Conservation (phyloP, 2,113 vertebrate species). For the Pao palembangensis region DNA sequence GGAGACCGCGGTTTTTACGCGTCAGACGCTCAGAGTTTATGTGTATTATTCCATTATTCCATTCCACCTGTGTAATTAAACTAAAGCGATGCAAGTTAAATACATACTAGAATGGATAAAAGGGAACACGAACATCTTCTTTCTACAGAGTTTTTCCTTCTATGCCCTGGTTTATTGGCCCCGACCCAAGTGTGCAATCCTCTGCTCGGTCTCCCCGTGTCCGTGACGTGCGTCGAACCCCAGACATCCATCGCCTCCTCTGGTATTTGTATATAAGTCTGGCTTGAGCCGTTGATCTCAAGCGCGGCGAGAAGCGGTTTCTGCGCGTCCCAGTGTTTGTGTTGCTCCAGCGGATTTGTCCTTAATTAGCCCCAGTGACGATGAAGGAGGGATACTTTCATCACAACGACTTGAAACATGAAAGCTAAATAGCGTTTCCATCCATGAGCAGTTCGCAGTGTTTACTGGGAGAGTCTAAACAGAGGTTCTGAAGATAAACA, state of each 20-base stretch:
- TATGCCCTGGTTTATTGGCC: too few relatives aligned
- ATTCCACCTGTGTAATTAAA: too few relatives aligned
- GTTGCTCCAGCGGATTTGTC: constrained; percentile 54
- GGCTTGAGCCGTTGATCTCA: constrained; percentile 57
- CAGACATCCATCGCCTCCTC: constrained; percentile 56
- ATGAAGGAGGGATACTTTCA: constrained; percentile 65
- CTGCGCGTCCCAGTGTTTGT: constrained; percentile 58
- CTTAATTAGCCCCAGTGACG: constrained; percentile 63
- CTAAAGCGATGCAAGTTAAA: too few relatives aligned
- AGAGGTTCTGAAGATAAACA: constrained; percentile 71
- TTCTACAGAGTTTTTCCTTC: not conserved
- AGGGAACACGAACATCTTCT: not conserved
- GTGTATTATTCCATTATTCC: too few relatives aligned
- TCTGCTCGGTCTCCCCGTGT: constrained; percentile 44
- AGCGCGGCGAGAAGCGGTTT: constrained; percentile 38
- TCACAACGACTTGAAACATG: constrained; percentile 60
- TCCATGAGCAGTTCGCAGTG: constrained; percentile 70
- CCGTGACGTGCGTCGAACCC: constrained; percentile 33
- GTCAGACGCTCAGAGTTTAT: too few relatives aligned
- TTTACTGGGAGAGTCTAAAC: constrained; percentile 73
- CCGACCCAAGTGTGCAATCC: constrained; percentile 8
- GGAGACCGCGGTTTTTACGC: not conserved
- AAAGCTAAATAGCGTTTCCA: constrained; percentile 57
- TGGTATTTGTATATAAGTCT: constrained; percentile 54
- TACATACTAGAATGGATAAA: too few relatives aligned